Base-by-base conservation (phyloP, 2,888 invertebrate species). In the Drosophila paracracens region DNA sequence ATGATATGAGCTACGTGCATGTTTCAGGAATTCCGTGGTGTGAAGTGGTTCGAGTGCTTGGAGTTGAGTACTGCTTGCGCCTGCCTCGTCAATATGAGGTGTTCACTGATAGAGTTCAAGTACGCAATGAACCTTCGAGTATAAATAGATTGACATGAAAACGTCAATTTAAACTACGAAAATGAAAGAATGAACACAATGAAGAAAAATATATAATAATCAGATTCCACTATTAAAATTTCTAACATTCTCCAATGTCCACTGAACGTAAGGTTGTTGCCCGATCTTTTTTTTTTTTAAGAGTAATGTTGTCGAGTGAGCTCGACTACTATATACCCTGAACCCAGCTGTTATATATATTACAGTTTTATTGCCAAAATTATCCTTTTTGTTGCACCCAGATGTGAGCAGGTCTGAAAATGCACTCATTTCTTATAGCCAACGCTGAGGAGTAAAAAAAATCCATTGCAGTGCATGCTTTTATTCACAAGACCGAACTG, bases 91-190 rank as follows among this genome's bases (percentile, higher is more conserved):
- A 52, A 56, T 16, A 58, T 27, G 67, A 65, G 51, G 46, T 40
- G 51, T 52, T 59, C 52, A 13, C 13, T 36, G 36, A 38, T 18
- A 27, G 67, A 71, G 80, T 85, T 88, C 81, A 88, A 84, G 83
- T 86, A 81, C 78, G 86, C 68, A 29, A 60, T 69, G 65, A 74
- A 69, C 81, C 60, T 36, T 58, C 53, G 33, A 60, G 56, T 64
- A 82, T 67, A 74, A 81, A 87, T 81, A 76, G 82, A 66, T 35
- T 36, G 43, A 10, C 7, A 7, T 18, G 27, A 16, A 54, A 43
- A 38, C 31, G 40, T 21, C n/a, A 50, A 53, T 65, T 52, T 21
- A 54, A 60, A 13, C 40, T 21, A 21, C 21, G 29, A 27, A 31
- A 54, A 51, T 57, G 62, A 13, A 13, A 10, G 10, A 40, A 4